These are phyloP conservation scores for Tylochromis polylepis DNA, from an alignment of 2,113 vertebrate genomes.

Conservation along the genomic window DNA sequence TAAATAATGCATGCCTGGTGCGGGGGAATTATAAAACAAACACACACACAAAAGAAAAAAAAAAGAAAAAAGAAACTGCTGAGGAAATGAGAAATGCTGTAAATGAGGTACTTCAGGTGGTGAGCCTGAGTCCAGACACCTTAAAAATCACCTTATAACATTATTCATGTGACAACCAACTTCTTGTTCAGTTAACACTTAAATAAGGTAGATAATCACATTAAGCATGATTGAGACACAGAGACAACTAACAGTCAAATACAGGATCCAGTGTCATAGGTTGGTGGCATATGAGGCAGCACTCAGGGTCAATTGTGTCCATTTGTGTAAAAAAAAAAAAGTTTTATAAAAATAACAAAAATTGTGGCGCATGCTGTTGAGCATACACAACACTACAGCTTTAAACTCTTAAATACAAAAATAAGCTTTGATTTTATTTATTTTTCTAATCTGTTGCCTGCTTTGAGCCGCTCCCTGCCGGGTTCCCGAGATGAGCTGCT, in stretches of 20 bases:
- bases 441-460: slow-evolving; percentile 33
- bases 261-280: slow-evolving; percentile 87
- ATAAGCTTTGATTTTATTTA: slow-evolving; percentile 75
- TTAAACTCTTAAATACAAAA: slow-evolving; percentile 96
- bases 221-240: slow-evolving; percentile 56
- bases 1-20: slow-evolving; percentile 98
- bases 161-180: slow-evolving; percentile 72
- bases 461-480: slow-evolving; percentile 22
- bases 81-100: slow-evolving; percentile 87
- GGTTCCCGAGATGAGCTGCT: slow-evolving; percentile 73
- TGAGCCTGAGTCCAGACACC: slow-evolving; percentile 86
- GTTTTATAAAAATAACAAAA: slow-evolving; percentile 84
- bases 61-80: slow-evolving; percentile 76
- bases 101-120: slow-evolving; percentile 98
- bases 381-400: slow-evolving; percentile 84
- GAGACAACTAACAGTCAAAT: slow-evolving; percentile 68
- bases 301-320: slow-evolving; percentile 84
- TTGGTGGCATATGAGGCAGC: slow-evolving; percentile 81
- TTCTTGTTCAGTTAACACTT: slow-evolving; percentile 74
- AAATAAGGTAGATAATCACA: slow-evolving; percentile 77
- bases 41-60: neutral
- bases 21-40: slow-evolving; percentile 61
- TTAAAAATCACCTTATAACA: slow-evolving; percentile 76
- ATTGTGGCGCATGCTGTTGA: slow-evolving; percentile 78
- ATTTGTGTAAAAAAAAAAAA: slow-evolving; percentile 80